Evolutionary conservation across 1,140 invertebrate genomes (phyloP), one percentile per base, ranked within the genome.

Genomic region (Panagrolaimus sp.): DNA sequence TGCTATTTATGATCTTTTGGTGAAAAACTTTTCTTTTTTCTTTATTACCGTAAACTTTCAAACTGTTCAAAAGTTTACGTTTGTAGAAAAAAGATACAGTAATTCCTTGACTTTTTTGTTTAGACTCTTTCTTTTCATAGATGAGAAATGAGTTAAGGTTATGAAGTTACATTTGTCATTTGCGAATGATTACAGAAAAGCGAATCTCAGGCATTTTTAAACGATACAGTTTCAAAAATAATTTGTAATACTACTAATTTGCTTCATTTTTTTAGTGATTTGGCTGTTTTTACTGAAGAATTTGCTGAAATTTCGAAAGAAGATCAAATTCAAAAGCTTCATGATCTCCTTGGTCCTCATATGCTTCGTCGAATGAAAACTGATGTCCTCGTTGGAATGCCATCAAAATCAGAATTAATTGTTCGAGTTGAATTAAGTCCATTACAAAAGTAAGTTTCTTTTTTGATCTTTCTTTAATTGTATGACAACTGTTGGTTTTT

Each of bases 261-360:
- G n/a, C 17, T 52, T 0, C 7, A 52, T 8, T 10, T 91, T 85
- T 94, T 91, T 84, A 96, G 93, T 83, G 93, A 98, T 84, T 84
- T 98, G 28, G 88, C 91, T 55, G 88, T 89, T 28, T 99, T 99
- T 86, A 93, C 98, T 84, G 93, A 93, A 81, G 95, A 98, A 86
- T 99, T 99, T 84, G 93, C 94, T 0, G 96, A 99, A 84, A 93
- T 99, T 47, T 93, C 93, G 0, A 99, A 99, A 85, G 96, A 99
- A 84, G 96, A 99, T 78, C 96, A 99, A 85, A 96, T 99, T 3
- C 95, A 97, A 81, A 94, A 94, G 82, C 86, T 99, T 58, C 96
- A 99, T 79, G 94, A 97, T 83, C 90, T 99, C 88, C 87, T 99
- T 14, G 96, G 96, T 9, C 94, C 94, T 21, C 96, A 99, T 85